Evolutionary conservation across 23 tunicate species (phyloP).

Genomic region (Corella eumyota): DNA sequence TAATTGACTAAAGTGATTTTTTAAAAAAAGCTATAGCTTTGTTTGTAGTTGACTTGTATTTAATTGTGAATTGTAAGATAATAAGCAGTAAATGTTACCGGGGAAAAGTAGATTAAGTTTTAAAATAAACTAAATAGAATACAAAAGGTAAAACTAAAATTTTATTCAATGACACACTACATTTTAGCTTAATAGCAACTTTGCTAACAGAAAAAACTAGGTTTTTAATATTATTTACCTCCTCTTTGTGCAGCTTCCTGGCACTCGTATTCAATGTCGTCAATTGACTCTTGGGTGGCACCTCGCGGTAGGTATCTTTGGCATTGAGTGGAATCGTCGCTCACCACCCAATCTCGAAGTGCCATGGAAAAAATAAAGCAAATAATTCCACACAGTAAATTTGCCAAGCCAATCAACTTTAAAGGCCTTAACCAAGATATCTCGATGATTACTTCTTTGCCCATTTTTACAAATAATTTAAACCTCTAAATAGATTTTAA

Average conservation of each 20-base stretch:
- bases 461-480: too few relatives aligned
- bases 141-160: too few relatives aligned
- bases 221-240: conserved; percentile 35
- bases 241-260: conserved; percentile 22
- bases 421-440: conserved; percentile 91
- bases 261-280: conserved; percentile 34
- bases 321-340: conserved; percentile 80
- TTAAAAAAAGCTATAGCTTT: conserved; percentile 1
- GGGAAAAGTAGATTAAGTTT: too few relatives aligned
- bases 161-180: too few relatives aligned
- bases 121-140: too few relatives aligned
- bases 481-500: too few relatives aligned
- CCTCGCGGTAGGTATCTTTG: conserved; percentile 17
- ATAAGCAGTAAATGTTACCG: too few relatives aligned
- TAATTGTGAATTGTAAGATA: too few relatives aligned
- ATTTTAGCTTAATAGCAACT: too few relatives aligned
- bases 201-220: too few relatives aligned
- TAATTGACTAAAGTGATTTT: background rate
- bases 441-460: conserved; percentile 57
- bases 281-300: conserved; percentile 2
- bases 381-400: conserved; percentile 72
- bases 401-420: conserved; percentile 77
- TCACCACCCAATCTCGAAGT: conserved; percentile 70
- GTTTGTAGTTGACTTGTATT: too few relatives aligned
- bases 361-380: conserved; percentile 72